Base-by-base conservation (phyloP, 1,140 invertebrate genomes). In the Ladona fulva region DNA sequence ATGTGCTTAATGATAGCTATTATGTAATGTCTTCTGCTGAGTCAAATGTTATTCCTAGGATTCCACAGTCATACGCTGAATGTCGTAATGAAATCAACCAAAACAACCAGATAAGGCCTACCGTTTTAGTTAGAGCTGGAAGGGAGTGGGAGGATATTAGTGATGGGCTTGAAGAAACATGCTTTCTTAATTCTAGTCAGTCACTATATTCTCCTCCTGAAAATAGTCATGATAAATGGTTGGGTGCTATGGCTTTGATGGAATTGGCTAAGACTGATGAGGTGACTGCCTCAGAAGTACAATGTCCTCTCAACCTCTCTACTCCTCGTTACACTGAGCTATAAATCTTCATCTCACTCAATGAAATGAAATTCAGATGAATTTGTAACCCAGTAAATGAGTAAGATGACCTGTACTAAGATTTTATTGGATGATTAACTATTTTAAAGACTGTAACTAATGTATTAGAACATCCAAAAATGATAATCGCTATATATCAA, bases 181-280 rank as follows among this genome's bases (percentile, higher is more conserved):
- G 52, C 12, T 66, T 66, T 22, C n/a, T 66, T 66, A 66, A 66
- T 5, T 6, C 52, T 19, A 66, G 52, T 66, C 52, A 16, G n/a
- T 66, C 52, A 66, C n/a, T 66, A 12, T 66, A 66, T 76, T 82
- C 83, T 12, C 77, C 83, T 24, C 83, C 83, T 0, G 86, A 87
- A 74, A 86, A 86, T 77, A 86, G 52, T 22, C 52, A 87, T 81
- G 86, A 90, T 59, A 87, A 89, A 80, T 88, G 88, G 86, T 81
- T 90, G 19, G 89, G 90, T 25, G 91, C 91, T 25, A 85, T 92
- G 79, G 91, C 91, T 42, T 83, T 92, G 0, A 91, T 92, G 83
- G 89, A 92, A 83, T 82, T 92, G 25, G 86, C 89, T 7, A 85
- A 86, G 79, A 84, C 82, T 76, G 83, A 85, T 79, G 82, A 84